phyloP scores from a whole-genome alignment of 2,888 invertebrate species.

The Lasiommata megera region DNA sequence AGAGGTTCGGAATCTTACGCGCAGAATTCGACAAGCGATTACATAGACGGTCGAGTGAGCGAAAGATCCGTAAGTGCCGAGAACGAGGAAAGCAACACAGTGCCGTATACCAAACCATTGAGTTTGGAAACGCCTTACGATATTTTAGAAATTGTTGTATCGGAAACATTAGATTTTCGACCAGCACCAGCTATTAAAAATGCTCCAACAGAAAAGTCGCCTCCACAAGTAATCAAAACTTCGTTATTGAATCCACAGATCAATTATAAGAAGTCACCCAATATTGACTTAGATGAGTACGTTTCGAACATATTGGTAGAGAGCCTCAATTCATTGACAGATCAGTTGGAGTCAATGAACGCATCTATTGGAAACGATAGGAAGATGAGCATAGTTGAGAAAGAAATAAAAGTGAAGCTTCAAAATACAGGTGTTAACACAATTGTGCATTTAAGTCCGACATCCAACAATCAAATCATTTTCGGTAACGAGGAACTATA shows the following conservation, averaged over 20 bases:
- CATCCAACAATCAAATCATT: conserved; percentile 73
- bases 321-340: conserved; percentile 72
- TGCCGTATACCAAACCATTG: conserved; percentile 46
- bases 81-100: conserved; percentile 45
- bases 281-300: conserved; percentile 71
- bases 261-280: conserved; percentile 34
- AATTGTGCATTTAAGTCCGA: conserved; percentile 73
- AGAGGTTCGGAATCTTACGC: conserved; percentile 22
- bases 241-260: conserved; percentile 20
- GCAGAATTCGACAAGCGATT: conserved; percentile 35
- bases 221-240: conserved; percentile 31
- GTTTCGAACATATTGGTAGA: conserved; percentile 77
- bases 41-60: conserved; percentile 45
- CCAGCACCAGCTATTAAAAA: conserved; percentile 35
- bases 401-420: conserved; percentile 75
- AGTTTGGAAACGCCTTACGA: conserved; percentile 55
- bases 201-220: conserved; percentile 29
- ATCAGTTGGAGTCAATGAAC: conserved; percentile 69
- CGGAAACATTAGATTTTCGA: conserved; percentile 56
- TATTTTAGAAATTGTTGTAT: conserved; percentile 68
- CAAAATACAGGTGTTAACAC: conserved; percentile 75
- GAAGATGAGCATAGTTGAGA: conserved; percentile 69
- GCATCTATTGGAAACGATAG: conserved; percentile 61
- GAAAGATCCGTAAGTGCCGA: conserved; percentile 42
- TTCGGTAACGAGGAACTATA: conserved; percentile 72